Base-by-base conservation (phyloP, 2,888 invertebrate genomes). In the Alentia gelatinosa region DNA sequence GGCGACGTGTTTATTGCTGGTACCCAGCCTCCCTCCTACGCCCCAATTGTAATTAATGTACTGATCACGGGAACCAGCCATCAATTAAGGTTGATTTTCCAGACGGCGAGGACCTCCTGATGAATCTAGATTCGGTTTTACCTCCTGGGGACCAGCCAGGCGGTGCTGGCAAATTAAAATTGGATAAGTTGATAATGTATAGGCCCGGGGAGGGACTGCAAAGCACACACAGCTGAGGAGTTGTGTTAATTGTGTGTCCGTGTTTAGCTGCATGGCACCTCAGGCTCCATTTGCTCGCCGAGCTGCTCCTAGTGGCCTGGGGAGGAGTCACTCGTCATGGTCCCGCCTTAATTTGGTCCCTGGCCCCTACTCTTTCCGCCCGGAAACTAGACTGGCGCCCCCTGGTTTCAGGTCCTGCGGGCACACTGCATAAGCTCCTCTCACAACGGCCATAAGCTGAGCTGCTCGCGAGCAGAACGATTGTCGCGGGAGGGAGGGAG, bases 131-230 rank as follows among this genome's bases (percentile, higher is more conserved):
- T 86, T 86, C 35, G 47, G 33, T 47, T 86, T 86, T 50, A n/a
- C 47, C 50, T 47, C 86, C 86, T 9, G 50, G 83, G 83, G 83
- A 4, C 47, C 4, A n/a, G 30, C 19, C 30, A 86, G 50, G 86
- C 30, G 26, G 86, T 26, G 47, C n/a, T 30, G 12, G 9, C 86
- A 86, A 42, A 86, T 86, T 86, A 86, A 47, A 86, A 86, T 86
- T 86, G 1, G 86, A 86, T 86, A 86, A 86, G 86, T 86, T 26
- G 86, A 86, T 86, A 86, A 86, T 86, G 86, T 86, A 86, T 86
- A 86, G 86, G 47, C 35, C 86, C 47, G 47, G 86, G 0, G 86
- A 47, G 42, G 47, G 86, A 47, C n/a, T 47, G 86, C 47, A 39
- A 79, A 37, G 26, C 79, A 79, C 79, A 79, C 79, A 37, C 37